Evolutionary conservation across 2,888 invertebrate genomes (phyloP).

Genomic region (Cataglyphis livida): DNA sequence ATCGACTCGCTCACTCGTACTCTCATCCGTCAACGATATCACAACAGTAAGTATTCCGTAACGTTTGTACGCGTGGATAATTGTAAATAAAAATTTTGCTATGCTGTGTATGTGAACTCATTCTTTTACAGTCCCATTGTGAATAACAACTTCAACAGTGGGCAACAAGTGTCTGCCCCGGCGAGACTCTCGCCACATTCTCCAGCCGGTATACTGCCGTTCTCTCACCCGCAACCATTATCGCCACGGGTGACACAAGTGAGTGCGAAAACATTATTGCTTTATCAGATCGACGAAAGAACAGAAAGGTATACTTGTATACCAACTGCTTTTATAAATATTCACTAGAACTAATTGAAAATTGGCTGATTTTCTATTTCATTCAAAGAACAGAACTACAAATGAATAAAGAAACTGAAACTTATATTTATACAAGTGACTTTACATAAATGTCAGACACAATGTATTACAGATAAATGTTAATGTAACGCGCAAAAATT

Average conservation of each 20-base stretch:
- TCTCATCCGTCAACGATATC: slow-evolving; percentile 84
- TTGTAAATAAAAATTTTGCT: neutral
- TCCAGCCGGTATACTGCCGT: slow-evolving; percentile 84
- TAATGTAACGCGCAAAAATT: neutral
- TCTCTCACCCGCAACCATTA: slow-evolving; percentile 87
- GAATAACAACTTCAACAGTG: slow-evolving; percentile 85
- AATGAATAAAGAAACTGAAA: neutral
- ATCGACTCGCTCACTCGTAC: slow-evolving; percentile 84
- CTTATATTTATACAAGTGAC: slow-evolving; percentile 3
- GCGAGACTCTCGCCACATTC: slow-evolving; percentile 88
- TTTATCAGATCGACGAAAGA: slow-evolving; percentile 22
- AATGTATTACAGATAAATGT: neutral
- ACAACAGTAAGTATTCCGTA: slow-evolving; percentile 81
- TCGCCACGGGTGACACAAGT: slow-evolving; percentile 87
- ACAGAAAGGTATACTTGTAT: neutral
- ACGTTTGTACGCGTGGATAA: neutral
- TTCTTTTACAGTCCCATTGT: slow-evolving; percentile 78
- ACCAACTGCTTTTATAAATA: neutral
- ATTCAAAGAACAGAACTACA: neutral
- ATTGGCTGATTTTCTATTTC: neutral
- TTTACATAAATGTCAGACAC: neutral
- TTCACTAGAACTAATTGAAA: slow-evolving; percentile 6
- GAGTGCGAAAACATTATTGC: slow-evolving; percentile 64
- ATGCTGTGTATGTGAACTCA: neutral
- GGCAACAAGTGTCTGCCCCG: slow-evolving; percentile 85